Conservation (phyloP, 2,888 invertebrate genomes). For the Meloe dianella region DNA sequence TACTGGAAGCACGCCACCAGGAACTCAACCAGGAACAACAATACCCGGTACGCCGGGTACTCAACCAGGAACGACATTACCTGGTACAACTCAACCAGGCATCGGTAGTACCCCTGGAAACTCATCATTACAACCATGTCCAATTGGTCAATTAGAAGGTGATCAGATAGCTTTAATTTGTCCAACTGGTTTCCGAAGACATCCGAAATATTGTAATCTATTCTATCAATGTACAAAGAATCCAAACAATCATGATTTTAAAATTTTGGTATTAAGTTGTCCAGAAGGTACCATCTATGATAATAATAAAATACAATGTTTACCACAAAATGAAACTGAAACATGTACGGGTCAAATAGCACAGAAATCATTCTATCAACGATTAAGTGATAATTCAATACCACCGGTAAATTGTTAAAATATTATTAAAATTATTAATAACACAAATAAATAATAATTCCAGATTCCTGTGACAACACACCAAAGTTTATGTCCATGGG, state of each 20-base stretch:
- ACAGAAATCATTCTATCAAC: slow-evolving; percentile 64
- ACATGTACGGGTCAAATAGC: slow-evolving; percentile 67
- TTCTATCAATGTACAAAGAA: slow-evolving; percentile 83
- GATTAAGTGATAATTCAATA: slow-evolving; percentile 61
- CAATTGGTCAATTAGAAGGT: slow-evolving; percentile 67
- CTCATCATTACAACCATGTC: slow-evolving; percentile 52
- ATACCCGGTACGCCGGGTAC: background rate
- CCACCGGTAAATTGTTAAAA: slow-evolving; percentile 65
- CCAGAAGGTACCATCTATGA: slow-evolving; percentile 80
- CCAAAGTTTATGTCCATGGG: slow-evolving; percentile 67
- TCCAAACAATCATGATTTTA: slow-evolving; percentile 71
- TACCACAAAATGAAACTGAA: slow-evolving; percentile 67
- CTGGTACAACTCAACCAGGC: slow-evolving; percentile 32
- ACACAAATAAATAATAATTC: slow-evolving; percentile 41
- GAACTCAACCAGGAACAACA: background rate
- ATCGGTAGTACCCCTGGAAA: slow-evolving; percentile 30
- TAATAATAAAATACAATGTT: slow-evolving; percentile 74
- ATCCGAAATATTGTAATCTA: slow-evolving; percentile 81
- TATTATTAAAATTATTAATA: background rate
- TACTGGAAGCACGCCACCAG: slow-evolving; percentile 29
- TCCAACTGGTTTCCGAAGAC: slow-evolving; percentile 81
- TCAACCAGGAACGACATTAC: background rate
- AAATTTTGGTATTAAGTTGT: slow-evolving; percentile 76
- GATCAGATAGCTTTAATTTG: slow-evolving; percentile 78
- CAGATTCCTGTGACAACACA: slow-evolving; percentile 69